These are phyloP conservation scores for Andricus curvator DNA, from an alignment of 2,888 invertebrate species.

Conservation along the genomic window DNA sequence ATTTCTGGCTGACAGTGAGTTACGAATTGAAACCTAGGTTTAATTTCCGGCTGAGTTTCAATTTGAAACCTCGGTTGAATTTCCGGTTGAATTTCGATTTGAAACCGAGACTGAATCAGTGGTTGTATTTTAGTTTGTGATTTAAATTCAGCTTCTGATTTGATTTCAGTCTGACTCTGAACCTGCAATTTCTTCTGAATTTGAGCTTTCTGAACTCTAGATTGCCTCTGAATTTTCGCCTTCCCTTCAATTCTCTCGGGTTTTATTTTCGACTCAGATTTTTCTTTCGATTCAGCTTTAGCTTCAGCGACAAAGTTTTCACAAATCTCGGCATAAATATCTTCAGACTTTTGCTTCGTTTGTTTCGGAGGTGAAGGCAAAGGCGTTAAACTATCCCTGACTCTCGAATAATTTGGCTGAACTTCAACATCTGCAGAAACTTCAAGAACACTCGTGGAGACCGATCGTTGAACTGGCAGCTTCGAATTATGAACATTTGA, in stretches of 20 bases:
- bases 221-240: slow-evolving; percentile 23
- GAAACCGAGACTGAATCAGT: not conserved
- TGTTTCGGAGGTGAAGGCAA: slow-evolving; percentile 60
- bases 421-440: slow-evolving; percentile 70
- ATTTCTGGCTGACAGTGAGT: not conserved
- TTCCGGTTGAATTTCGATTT: slow-evolving; percentile 2
- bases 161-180: not conserved
- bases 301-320: slow-evolving; percentile 60
- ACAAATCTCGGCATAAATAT: slow-evolving; percentile 76
- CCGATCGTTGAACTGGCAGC: slow-evolving; percentile 73
- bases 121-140: not conserved
- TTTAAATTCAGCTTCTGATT: slow-evolving; percentile 4
- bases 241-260: not conserved
- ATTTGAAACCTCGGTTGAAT: not conserved
- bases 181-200: not conserved
- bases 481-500: slow-evolving; percentile 58
- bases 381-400: slow-evolving; percentile 72
- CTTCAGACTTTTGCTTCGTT: slow-evolving; percentile 66
- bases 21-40: not conserved
- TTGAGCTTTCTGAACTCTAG: slow-evolving; percentile 3
- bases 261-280: not conserved
- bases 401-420: slow-evolving; percentile 73
- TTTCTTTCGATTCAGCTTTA: not conserved
- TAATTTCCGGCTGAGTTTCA: slow-evolving; percentile 42
- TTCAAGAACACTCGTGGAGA: slow-evolving; percentile 74